These are phyloP conservation scores for Sycobia sp. DNA, from an alignment of 1,140 invertebrate genomes.

Conservation along the genomic window DNA sequence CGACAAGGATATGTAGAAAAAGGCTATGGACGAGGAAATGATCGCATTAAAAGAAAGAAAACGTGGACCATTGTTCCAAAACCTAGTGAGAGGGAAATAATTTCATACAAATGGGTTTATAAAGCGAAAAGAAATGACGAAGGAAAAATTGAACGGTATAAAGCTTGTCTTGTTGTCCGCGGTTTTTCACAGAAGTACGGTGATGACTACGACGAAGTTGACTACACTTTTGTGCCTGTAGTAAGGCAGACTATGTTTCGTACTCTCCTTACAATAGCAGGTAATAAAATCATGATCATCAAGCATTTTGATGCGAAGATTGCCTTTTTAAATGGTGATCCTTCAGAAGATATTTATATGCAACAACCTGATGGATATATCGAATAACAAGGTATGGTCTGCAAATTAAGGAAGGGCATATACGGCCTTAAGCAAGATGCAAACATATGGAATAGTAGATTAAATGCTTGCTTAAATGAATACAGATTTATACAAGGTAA, in stretches of 20 bases:
- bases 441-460: no score
- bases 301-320: slow-evolving; percentile 49
- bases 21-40: no score
- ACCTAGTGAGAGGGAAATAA: no score
- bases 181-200: slow-evolving; percentile 21
- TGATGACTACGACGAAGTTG: slow-evolving; percentile 44
- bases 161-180: slow-evolving; percentile 29
- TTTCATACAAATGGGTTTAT: no score
- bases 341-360: no score
- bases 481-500: no score
- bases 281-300: slow-evolving; percentile 47
- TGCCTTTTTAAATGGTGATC: slow-evolving; percentile 49
- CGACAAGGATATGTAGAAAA: no score
- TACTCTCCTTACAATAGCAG: slow-evolving; percentile 48
- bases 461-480: no score
- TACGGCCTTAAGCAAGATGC: no score
- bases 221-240: slow-evolving; percentile 40
- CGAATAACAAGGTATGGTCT: slow-evolving; percentile 29
- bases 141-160: slow-evolving; percentile 2
- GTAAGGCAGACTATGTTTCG: slow-evolving; percentile 36
- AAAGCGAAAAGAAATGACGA: no score
- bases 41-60: no score
- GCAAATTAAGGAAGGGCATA: slow-evolving; percentile 27
- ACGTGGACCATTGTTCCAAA: no score
- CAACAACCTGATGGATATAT: slow-evolving; percentile 42